These are phyloP conservation scores for Paratrypauchen microcephalus DNA, from an alignment of 2,797 vertebrate genomes.

Conservation along the genomic window DNA sequence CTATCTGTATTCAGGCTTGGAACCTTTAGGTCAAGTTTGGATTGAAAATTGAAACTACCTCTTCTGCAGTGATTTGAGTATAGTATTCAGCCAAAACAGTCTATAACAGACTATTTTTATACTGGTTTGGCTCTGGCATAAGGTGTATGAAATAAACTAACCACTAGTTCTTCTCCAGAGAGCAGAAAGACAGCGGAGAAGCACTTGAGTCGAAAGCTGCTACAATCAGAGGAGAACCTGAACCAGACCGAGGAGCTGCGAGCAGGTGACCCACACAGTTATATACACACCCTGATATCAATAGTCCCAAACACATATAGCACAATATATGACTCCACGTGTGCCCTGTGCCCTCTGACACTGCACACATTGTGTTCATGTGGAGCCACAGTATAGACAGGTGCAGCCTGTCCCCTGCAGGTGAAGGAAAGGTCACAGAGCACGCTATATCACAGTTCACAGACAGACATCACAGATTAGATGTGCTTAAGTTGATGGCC, in stretches of 20 bases:
- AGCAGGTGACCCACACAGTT: conserved; percentile 69
- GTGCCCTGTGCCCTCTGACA: neutral
- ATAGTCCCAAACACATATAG: neutral
- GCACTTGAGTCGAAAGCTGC: conserved; percentile 71
- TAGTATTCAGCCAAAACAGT: too few relatives aligned
- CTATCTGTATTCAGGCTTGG: neutral
- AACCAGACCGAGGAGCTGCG: conserved; percentile 71
- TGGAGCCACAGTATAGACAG: conserved; percentile 16
- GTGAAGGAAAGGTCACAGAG: conserved; percentile 63
- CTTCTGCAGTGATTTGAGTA: too few relatives aligned
- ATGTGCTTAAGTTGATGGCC: conserved; percentile 31
- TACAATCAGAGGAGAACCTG: conserved; percentile 62
- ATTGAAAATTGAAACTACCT: too few relatives aligned
- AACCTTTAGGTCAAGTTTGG: neutral
- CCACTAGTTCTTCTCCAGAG: conserved; percentile 28
- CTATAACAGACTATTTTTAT: too few relatives aligned
- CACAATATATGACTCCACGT: neutral
- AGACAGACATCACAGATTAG: conserved; percentile 17
- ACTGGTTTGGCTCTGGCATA: neutral
- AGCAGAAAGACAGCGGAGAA: conserved; percentile 40
- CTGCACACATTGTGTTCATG: neutral
- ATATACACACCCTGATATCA: neutral
- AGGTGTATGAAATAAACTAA: neutral
- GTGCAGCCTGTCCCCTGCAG: conserved; percentile 49
- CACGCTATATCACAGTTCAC: conserved; percentile 30